These are phyloP conservation scores for Eugnorisma glareosa DNA, from an alignment of 2,888 invertebrate species.

Conservation along the genomic window DNA sequence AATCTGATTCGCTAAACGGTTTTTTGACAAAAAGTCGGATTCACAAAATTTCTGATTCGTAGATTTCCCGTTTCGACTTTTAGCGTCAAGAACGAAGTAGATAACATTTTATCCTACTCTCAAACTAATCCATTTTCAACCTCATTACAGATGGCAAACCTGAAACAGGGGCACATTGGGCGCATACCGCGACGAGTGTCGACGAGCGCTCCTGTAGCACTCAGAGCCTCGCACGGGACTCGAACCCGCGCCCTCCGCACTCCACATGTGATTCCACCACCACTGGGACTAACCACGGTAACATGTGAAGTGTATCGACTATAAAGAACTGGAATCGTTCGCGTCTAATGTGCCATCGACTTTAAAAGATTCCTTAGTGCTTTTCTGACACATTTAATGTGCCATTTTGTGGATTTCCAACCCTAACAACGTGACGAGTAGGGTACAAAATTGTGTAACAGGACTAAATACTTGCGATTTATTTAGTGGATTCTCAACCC, in stretches of 20 bases:
- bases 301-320: constrained; percentile 54
- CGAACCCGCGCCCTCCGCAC: constrained; percentile 55
- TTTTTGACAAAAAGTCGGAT: background rate
- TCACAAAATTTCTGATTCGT: background rate
- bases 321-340: background rate
- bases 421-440: background rate
- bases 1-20: background rate
- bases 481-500: background rate
- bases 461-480: constrained; percentile 5
- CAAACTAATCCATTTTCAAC: background rate
- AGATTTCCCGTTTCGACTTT: background rate
- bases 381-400: constrained; percentile 31
- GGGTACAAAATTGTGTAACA: constrained; percentile 5
- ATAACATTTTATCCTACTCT: background rate
- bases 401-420: constrained; percentile 17
- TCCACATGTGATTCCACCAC: constrained; percentile 63
- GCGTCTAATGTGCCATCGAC: constrained; percentile 42
- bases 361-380: constrained; percentile 19
- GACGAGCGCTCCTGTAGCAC: constrained; percentile 86
- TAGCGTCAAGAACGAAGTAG: background rate
- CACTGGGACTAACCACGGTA: constrained; percentile 19
- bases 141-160: constrained; percentile 90
- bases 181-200: constrained; percentile 85
- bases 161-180: constrained; percentile 88
- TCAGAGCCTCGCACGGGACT: constrained; percentile 58